Conservation (phyloP, 53 echinoderm and acorn worm genomes). For the Astropecten irregularis region DNA sequence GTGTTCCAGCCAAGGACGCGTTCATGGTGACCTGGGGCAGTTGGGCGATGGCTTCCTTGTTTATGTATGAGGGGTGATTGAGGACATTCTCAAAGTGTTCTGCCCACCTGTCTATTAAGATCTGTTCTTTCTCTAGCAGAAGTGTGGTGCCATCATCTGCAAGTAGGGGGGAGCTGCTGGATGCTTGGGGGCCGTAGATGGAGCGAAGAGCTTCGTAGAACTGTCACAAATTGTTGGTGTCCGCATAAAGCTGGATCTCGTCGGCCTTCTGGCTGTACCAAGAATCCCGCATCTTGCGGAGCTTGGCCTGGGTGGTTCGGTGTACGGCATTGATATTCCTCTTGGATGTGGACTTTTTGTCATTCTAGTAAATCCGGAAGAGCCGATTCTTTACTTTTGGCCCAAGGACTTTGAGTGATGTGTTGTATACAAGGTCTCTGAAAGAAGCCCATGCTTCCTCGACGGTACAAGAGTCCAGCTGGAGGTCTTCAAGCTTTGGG, state of each 20-base stretch:
- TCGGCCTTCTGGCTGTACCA: neutral
- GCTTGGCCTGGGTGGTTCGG: neutral
- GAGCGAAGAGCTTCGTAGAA: neutral
- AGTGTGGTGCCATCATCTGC: neutral
- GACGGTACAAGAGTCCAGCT: too few relatives aligned
- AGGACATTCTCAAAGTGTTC: too few relatives aligned
- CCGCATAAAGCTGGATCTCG: neutral
- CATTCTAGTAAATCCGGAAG: too few relatives aligned
- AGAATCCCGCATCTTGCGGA: too few relatives aligned
- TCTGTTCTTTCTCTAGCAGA: conserved; percentile 1
- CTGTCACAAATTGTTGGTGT: neutral
- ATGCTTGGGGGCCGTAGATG: conserved; percentile 16
- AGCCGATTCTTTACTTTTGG: neutral
- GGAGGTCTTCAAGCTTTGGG: neutral
- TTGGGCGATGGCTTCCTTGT: too few relatives aligned
- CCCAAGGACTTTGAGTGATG: neutral
- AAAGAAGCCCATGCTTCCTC: neutral
- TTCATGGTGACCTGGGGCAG: too few relatives aligned
- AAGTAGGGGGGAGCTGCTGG: neutral
- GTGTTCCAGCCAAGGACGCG: too few relatives aligned
- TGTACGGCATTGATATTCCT: neutral
- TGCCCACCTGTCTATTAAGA: too few relatives aligned
- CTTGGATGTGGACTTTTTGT: too few relatives aligned
- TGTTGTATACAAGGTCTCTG: neutral
- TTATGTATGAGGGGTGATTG: conserved; percentile 25